These are phyloP conservation scores for Dicycla oo DNA, from an alignment of 2,888 invertebrate species.

Conservation along the genomic window DNA sequence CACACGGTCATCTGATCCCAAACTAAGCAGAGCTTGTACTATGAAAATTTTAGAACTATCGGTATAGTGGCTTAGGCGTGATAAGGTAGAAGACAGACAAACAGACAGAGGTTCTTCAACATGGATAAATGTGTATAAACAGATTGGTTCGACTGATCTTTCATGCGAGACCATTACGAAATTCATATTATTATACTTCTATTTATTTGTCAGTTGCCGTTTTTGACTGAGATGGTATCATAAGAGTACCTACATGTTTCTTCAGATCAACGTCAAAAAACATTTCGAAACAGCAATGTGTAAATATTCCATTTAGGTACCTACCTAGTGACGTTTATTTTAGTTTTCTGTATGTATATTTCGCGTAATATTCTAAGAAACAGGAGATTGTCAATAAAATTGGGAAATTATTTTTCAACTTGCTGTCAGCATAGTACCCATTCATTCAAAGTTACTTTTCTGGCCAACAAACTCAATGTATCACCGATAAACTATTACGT, in stretches of 20 bases:
- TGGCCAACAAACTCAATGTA: not conserved
- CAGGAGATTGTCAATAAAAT: not conserved
- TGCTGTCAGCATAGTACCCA: not conserved
- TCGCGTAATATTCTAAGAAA: not conserved
- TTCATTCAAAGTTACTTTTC: not conserved
- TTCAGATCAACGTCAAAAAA: conserved; percentile 7
- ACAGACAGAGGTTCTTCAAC: not conserved
- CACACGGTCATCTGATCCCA: too few relatives aligned
- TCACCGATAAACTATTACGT: not conserved
- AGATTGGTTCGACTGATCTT: not conserved
- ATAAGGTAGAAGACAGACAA: not conserved
- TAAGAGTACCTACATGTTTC: conserved; percentile 11
- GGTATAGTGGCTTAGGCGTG: not conserved
- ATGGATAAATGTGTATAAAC: not conserved
- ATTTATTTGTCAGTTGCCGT: conserved; percentile 26
- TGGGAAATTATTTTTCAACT: not conserved
- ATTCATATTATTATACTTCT: not conserved
- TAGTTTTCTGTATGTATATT: not conserved
- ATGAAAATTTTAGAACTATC: not conserved
- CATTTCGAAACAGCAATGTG: not conserved
- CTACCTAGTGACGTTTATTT: not conserved
- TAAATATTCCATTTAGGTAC: conserved; percentile 19
- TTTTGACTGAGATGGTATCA: conserved; percentile 6
- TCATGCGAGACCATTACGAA: not conserved
- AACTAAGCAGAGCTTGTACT: too few relatives aligned